A percentile compares a stretch with the other conserved stretches of the same genome.
phyloP scores from a whole-genome alignment of 2,888 invertebrate species.

The Pseudeuparius sepicola region DNA sequence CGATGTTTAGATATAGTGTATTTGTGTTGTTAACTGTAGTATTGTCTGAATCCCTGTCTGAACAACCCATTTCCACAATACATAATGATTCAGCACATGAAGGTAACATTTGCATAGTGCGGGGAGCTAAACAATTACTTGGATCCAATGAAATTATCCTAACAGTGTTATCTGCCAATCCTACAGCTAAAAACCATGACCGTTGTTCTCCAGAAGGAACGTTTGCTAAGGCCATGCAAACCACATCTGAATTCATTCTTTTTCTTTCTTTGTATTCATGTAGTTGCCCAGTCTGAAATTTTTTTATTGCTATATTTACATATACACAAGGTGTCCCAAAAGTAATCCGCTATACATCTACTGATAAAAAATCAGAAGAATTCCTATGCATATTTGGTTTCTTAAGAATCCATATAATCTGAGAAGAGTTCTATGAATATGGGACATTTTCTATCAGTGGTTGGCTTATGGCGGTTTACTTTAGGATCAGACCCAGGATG shows the following conservation, averaged over 20 bases:
- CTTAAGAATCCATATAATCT: no score
- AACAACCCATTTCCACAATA: slow-evolving; percentile 85
- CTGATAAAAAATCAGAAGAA: no score
- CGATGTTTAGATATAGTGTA: slow-evolving; percentile 89
- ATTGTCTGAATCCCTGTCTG: slow-evolving; percentile 49
- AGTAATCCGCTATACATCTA: no score
- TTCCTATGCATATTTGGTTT: no score
- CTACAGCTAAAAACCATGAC: slow-evolving; percentile 92
- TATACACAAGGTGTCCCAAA: no score
- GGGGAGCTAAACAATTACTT: slow-evolving; percentile 86
- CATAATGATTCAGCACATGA: slow-evolving; percentile 94
- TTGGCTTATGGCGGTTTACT: no score
- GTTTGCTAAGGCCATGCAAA: slow-evolving; percentile 96
- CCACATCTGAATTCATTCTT: slow-evolving; percentile 92
- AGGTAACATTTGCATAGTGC: slow-evolving; percentile 94
- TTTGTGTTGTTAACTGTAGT: slow-evolving; percentile 55
- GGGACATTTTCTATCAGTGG: no score
- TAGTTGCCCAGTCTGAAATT: slow-evolving; percentile 82
- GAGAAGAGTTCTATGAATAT: no score
- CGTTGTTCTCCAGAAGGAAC: slow-evolving; percentile 93
- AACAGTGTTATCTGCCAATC: slow-evolving; percentile 92
- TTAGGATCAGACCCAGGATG: no score
- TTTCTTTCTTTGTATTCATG: slow-evolving; percentile 98
- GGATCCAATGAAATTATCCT: slow-evolving; percentile 96
- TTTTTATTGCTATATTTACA: slow-evolving; percentile 11